Conservation (phyloP, 2,113 vertebrate species). For the Emydura subglobosa region DNA sequence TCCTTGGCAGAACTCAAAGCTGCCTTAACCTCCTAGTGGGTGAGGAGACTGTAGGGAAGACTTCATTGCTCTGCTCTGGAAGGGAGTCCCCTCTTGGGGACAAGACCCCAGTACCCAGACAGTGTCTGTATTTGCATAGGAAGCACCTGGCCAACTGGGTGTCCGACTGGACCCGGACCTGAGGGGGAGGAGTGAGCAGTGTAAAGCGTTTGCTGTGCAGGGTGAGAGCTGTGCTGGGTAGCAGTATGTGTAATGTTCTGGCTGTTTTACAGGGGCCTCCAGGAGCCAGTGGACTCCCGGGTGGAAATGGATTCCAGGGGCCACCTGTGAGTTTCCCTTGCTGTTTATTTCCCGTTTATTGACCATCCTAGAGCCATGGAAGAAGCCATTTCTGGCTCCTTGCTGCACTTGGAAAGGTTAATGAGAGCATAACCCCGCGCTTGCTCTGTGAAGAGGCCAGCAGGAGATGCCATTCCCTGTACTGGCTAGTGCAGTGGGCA, state of each 20-base stretch:
- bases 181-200: rapidly evolving
- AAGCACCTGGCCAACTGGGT: not conserved
- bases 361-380: not conserved
- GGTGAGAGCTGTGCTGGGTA: not conserved
- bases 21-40: not conserved
- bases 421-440: not conserved
- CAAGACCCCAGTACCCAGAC: no score
- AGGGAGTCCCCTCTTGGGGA: not conserved
- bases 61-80: rapidly evolving
- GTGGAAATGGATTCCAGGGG: slow-evolving; percentile 90
- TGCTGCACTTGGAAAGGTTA: rapidly evolving
- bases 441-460: not conserved
- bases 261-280: slow-evolving; percentile 86
- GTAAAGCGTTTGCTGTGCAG: rapidly evolving
- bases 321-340: slow-evolving; percentile 83
- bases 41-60: rapidly evolving
- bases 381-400: not conserved
- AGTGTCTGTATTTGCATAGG: rapidly evolving
- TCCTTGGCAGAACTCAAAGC: not conserved
- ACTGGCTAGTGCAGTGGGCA: not conserved
- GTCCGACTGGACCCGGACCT: rapidly evolving
- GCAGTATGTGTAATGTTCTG: not conserved
- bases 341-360: not conserved
- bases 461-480: rapidly evolving
- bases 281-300: slow-evolving; percentile 91